A percentile compares a stretch with the other conserved stretches of the same genome.
phyloP scores from a whole-genome alignment of 2,797 vertebrate genomes.

The Peromyscus nudipes region DNA sequence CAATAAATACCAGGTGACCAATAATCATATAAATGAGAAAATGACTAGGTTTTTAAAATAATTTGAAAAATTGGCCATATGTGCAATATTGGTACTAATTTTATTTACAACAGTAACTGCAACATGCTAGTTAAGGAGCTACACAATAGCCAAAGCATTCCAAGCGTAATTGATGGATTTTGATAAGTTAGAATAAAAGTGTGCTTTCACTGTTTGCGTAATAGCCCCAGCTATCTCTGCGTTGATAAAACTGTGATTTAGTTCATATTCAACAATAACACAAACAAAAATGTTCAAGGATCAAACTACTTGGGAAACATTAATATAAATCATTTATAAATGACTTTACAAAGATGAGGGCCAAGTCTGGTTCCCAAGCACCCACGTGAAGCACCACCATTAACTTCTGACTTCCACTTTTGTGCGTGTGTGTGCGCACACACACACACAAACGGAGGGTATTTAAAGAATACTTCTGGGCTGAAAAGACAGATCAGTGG shows the following conservation, averaged over 20 bases:
- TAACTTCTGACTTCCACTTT: neutral
- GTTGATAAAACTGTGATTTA: slow-evolving; percentile 15
- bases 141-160: neutral
- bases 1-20: neutral
- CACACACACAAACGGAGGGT: neutral
- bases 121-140: neutral
- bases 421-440: neutral
- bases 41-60: slow-evolving; percentile 45
- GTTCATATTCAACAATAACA: neutral
- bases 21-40: slow-evolving; percentile 32
- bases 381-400: neutral
- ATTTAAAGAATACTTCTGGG: neutral
- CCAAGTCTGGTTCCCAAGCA: neutral
- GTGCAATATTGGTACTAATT: neutral
- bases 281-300: neutral
- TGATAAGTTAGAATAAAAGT: slow-evolving; percentile 6
- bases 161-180: slow-evolving; percentile 19
- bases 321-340: slow-evolving; percentile 8
- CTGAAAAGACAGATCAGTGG: neutral
- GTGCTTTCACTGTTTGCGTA: neutral
- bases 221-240: neutral
- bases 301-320: slow-evolving; percentile 26
- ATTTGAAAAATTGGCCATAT: neutral
- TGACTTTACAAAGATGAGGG: neutral
- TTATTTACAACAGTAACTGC: neutral